Percentiles rank a stretch among this genome's conserved stretches.
phyloP scores from a whole-genome alignment of 1,140 invertebrate species.

The Anoplophora glabripennis region DNA sequence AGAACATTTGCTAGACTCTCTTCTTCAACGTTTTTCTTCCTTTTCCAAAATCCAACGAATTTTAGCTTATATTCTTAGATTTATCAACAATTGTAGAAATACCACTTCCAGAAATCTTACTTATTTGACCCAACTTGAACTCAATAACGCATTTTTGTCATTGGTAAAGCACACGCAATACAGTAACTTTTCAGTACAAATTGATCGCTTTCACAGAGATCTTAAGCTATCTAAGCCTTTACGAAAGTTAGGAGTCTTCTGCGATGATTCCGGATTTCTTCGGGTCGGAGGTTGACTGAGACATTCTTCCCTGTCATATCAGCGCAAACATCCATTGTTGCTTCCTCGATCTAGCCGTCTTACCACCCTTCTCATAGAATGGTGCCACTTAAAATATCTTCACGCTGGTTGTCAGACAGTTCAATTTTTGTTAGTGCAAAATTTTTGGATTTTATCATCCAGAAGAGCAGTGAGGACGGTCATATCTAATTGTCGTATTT shows the following conservation, averaged over 20 bases:
- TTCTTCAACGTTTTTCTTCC: background rate
- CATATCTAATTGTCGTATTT: constrained; percentile 6
- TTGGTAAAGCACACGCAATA: constrained; percentile 5
- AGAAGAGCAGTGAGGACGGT: background rate
- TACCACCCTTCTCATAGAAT: constrained; percentile 7
- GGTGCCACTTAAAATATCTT: constrained; percentile 12
- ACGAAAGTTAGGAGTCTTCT: background rate
- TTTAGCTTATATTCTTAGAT: background rate
- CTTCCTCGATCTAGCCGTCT: background rate
- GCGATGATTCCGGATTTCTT: constrained; percentile 4
- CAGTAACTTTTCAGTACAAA: background rate
- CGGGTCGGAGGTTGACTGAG: constrained; percentile 4
- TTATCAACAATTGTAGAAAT: background rate
- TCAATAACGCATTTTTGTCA: background rate
- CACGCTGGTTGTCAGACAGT: constrained; percentile 37
- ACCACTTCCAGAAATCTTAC: background rate
- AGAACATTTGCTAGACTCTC: no score
- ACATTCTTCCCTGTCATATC: constrained; percentile 8
- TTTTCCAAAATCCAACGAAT: background rate
- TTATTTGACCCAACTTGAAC: background rate
- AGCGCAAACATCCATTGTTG: constrained; percentile 10
- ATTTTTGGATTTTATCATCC: constrained; percentile 11
- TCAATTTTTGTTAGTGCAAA: constrained; percentile 19
- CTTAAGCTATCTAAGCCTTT: constrained; percentile 4
- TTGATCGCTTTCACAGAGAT: background rate